phyloP scores from a whole-genome alignment of 2,888 invertebrate genomes.

The Tetranychus piercei region DNA sequence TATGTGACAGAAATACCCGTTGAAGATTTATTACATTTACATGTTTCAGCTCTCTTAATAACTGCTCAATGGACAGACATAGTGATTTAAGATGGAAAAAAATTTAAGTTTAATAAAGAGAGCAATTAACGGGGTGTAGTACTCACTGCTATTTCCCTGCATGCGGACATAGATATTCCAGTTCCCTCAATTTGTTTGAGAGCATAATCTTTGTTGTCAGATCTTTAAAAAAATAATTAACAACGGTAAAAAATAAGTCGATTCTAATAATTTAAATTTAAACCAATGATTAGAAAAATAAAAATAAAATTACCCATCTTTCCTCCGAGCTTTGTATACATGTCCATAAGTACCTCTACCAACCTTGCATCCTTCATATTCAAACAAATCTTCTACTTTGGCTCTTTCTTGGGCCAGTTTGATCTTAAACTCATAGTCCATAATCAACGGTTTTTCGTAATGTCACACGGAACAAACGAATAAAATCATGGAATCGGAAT shows the following conservation, averaged over 20 bases:
- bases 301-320: conserved; percentile 45
- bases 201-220: conserved; percentile 80
- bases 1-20: conserved; percentile 85
- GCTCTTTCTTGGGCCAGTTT: conserved; percentile 74
- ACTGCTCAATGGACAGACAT: conserved; percentile 37
- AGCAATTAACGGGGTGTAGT: conserved; percentile 11
- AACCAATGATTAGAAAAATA: not conserved
- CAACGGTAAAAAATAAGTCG: not conserved
- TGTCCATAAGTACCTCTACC: conserved; percentile 50
- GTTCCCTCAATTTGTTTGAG: conserved; percentile 97
- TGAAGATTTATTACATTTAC: conserved; percentile 91
- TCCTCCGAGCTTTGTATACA: conserved; percentile 88
- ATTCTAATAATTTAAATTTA: not conserved
- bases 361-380: conserved; percentile 96
- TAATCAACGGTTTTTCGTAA: conserved; percentile 31
- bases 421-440: conserved; percentile 94
- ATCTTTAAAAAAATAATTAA: conserved; percentile 29
- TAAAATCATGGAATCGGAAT: too few relatives aligned
- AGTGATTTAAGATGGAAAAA: not conserved
- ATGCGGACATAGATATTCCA: conserved; percentile 96
- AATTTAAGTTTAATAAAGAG: conserved; percentile 11
- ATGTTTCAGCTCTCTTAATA: conserved; percentile 85
- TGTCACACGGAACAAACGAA: too few relatives aligned
- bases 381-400: conserved; percentile 95
- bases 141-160: conserved; percentile 84